Evolutionary conservation across 2,888 invertebrate species (phyloP), one percentile per base, ranked within the genome.

Genomic region (Laothoe populi): DNA sequence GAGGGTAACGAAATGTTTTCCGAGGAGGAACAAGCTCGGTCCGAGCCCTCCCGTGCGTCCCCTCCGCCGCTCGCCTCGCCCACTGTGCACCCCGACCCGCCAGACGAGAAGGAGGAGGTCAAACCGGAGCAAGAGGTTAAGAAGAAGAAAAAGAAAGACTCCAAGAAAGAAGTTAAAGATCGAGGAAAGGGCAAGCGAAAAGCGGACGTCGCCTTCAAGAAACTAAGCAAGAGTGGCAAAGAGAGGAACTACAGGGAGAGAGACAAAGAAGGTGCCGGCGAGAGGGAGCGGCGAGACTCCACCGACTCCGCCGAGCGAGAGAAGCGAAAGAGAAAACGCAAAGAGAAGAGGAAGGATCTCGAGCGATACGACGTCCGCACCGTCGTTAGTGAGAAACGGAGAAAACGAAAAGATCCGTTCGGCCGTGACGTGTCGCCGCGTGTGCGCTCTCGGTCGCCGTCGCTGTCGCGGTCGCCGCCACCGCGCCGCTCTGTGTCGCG

Each of bases 301-400:
- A 68, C 70, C 64, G 72, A 73, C 63, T 71, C 71, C 58, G 77
- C 64, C 53, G 80, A 79, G 64, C 81, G 72, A 62, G 82, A 83
- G 80, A 90, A 77, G 79, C 86, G 74, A 78, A 91, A 74, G 70
- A 77, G 79, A 74, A 88, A 79, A 79, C 90, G 83, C 74, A 91
- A 78, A 71, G 93, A 86, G 66, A 96, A 95, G 76, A 93, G 97
- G 16, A 96, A 96, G 77, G 97, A 97, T 76, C 87, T 98, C 59
- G 96, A 96, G 74, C 94, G 97, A 2, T 98, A 98, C 82, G 96
- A 97, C 88, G 97, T 97, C 10, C 93, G 97, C 45, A 95, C 96
- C 66, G 90, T 97, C 42, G 95, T 97, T 8, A 94, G 95, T 4
- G 96, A 96, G 66, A 95, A 95, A 71, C 94, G 95, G 0, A 89